A percentile compares a stretch with the other conserved stretches of the same genome.
Evolutionary conservation across 2,888 invertebrate species (phyloP).

Genomic region (Nephrotoma appendiculata): DNA sequence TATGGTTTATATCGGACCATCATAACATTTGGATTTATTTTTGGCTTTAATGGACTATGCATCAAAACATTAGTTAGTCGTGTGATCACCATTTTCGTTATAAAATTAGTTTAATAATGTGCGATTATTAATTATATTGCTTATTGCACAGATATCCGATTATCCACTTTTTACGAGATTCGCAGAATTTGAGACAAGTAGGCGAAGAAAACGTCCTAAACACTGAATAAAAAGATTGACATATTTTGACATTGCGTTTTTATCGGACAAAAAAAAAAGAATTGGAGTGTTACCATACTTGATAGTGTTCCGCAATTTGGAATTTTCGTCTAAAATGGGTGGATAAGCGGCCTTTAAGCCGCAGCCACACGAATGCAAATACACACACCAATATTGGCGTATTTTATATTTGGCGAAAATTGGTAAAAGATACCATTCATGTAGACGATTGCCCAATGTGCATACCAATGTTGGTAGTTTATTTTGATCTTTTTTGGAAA

Average conservation of each 20-base stretch:
- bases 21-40: neutral
- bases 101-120: neutral
- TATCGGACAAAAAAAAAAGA: neutral
- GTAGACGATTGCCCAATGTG: no score
- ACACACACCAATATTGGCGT: no score
- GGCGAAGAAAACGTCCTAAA: neutral
- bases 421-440: no score
- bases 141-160: neutral
- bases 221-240: neutral
- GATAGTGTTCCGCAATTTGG: no score
- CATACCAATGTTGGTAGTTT: no score
- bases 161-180: neutral
- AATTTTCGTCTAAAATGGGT: no score
- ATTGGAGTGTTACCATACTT: neutral
- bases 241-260: neutral
- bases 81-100: constrained; percentile 1
- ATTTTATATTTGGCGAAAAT: no score
- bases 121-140: neutral
- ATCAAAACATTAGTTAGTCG: neutral
- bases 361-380: no score
- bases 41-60: neutral
- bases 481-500: no score
- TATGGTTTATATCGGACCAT: constrained; percentile 19
- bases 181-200: neutral
- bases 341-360: no score